Percentiles rank a stretch among this genome's conserved stretches.
Conservation (phyloP, 2,113 vertebrate species). For the Carassius carassius region DNA sequence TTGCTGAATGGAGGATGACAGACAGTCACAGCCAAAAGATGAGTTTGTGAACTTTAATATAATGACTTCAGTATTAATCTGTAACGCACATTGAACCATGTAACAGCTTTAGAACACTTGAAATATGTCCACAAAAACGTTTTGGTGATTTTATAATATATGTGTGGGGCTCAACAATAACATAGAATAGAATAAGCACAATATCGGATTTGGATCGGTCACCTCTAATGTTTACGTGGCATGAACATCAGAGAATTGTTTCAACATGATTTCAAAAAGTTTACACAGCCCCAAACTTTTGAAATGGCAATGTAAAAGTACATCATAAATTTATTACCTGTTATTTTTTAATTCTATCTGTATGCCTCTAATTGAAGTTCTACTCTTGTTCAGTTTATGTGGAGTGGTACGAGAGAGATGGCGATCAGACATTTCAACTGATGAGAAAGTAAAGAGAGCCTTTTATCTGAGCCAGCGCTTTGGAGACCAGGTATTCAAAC, state of each 20-base stretch:
- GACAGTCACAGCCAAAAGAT: too few species aligned
- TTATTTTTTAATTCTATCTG: not conserved
- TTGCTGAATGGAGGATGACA: too few species aligned
- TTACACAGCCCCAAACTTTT: not conserved
- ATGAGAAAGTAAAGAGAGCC: slow-evolving; percentile 89
- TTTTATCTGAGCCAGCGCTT: slow-evolving; percentile 84
- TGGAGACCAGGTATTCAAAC: slow-evolving; percentile 80
- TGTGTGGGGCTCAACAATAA: too few species aligned
- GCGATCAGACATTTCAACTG: slow-evolving; percentile 73
- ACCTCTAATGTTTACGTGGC: too few species aligned
- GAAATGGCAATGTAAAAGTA: not conserved
- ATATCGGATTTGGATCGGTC: too few species aligned
- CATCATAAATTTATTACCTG: not conserved
- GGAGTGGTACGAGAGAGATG: slow-evolving; percentile 69
- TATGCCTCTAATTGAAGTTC: not conserved
- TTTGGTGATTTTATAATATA: too few species aligned
- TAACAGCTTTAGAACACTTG: too few species aligned
- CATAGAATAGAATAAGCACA: too few species aligned
- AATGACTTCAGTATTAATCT: too few species aligned
- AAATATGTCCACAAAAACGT: too few species aligned
- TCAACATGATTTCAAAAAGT: not conserved
- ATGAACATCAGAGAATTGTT: not conserved
- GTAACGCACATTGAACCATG: too few species aligned
- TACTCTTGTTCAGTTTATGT: slow-evolving; percentile 63
- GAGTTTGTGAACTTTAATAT: too few species aligned